Conservation (phyloP, 2,797 vertebrate species). For the Chelmon rostratus region DNA sequence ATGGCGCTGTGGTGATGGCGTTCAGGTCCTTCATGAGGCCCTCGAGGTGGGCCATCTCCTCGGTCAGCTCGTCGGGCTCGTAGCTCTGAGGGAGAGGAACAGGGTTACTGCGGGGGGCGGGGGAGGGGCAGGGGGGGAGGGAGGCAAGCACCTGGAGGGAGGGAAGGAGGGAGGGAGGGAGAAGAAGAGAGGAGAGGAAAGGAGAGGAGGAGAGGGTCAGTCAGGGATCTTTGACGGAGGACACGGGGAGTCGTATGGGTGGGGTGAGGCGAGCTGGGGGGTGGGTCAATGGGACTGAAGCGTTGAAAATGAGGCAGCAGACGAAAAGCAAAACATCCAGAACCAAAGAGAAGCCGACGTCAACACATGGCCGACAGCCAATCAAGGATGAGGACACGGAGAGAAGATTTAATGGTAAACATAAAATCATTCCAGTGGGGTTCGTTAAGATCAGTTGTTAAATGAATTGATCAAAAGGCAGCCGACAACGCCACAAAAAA, state of each 20-base stretch:
- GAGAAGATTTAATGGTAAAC: conserved; percentile 31
- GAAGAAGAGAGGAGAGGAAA: conserved; percentile 39
- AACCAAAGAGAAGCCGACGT: conserved; percentile 39
- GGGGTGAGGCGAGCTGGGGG: conserved; percentile 62
- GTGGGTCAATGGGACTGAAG: conserved; percentile 71
- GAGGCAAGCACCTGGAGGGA: conserved; percentile 81
- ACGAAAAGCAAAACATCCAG: conserved; percentile 50
- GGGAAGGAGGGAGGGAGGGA: conserved; percentile 37
- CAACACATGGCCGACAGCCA: conserved; percentile 50
- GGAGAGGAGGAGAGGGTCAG: conserved; percentile 74
- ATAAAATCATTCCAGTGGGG: conserved; percentile 63
- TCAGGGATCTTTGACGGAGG: conserved; percentile 74
- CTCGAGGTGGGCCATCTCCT: conserved; percentile 99
- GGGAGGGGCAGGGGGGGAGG: conserved; percentile 67
- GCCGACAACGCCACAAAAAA: conserved; percentile 56
- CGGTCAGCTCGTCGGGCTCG: conserved; percentile 97
- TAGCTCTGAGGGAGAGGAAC: conserved; percentile 91
- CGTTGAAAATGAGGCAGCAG: conserved; percentile 37
- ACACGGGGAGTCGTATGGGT: conserved; percentile 63
- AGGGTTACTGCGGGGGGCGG: conserved; percentile 82
- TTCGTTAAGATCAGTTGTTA: conserved; percentile 52
- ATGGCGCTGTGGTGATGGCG: conserved; percentile 96
- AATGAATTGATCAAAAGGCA: conserved; percentile 61
- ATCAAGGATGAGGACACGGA: conserved; percentile 27
- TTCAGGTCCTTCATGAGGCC: conserved; percentile 99